Evolutionary conservation across 1,140 invertebrate species (phyloP).

Genomic region (Saxidomus purpurata): DNA sequence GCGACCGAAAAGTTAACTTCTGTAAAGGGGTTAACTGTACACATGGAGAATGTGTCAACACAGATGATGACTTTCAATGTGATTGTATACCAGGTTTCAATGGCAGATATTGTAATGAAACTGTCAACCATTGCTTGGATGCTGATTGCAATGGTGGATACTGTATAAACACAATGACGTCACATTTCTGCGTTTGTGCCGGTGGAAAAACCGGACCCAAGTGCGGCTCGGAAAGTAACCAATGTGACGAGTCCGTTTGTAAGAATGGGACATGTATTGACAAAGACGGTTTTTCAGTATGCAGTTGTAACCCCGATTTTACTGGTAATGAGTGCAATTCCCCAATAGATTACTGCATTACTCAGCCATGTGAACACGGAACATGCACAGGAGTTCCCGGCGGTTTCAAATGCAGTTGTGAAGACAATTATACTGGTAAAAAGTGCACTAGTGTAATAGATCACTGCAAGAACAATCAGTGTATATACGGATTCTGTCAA

Average conservation of each 20-base stretch:
- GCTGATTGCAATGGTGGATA: conserved; percentile 68
- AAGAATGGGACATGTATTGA: conserved; percentile 70
- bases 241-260: conserved; percentile 95
- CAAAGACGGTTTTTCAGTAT: conserved; percentile 86
- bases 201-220: conserved; percentile 88
- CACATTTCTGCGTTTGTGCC: conserved; percentile 93
- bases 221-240: conserved; percentile 72
- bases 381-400: background rate
- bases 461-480: conserved; percentile 21
- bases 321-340: conserved; percentile 29
- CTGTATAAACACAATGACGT: conserved; percentile 55
- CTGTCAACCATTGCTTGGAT: conserved; percentile 29
- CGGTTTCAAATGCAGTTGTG: conserved; percentile 23
- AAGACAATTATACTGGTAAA: conserved; percentile 45
- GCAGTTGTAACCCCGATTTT: conserved; percentile 91
- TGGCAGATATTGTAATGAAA: conserved; percentile 70
- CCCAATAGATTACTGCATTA: conserved; percentile 4
- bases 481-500: conserved; percentile 48
- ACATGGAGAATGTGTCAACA: conserved; percentile 45
- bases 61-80: conserved; percentile 12
- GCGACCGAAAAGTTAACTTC: conserved; percentile 55
- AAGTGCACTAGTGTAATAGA: conserved; percentile 26
- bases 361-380: conserved; percentile 17
- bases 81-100: conserved; percentile 11
- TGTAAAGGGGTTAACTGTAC: conserved; percentile 62